phyloP scores from a whole-genome alignment of 1,140 invertebrate species.

The Drosophila micromelanica region DNA sequence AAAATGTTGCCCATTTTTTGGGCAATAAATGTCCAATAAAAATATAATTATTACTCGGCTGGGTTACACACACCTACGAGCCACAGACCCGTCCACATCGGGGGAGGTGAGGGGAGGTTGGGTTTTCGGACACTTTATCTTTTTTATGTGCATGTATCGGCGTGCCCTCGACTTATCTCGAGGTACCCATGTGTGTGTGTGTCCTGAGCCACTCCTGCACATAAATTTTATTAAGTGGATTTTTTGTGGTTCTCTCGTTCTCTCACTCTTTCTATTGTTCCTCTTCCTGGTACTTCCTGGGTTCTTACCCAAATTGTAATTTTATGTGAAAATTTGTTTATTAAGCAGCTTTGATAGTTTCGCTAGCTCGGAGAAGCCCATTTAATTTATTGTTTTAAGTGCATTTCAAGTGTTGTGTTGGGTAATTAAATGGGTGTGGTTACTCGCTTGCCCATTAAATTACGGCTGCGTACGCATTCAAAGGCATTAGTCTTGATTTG shows the following conservation, averaged over 20 bases:
- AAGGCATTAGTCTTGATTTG: conserved; percentile 73
- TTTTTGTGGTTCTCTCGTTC: conserved; percentile 37
- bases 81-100: background rate
- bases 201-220: conserved; percentile 72
- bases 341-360: conserved; percentile 78
- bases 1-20: conserved; percentile 67
- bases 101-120: conserved; percentile 14
- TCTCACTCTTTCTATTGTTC: conserved; percentile 25
- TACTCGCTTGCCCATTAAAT: conserved; percentile 51
- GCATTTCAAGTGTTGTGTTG: conserved; percentile 64
- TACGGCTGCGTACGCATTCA: conserved; percentile 53
- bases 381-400: conserved; percentile 78
- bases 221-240: conserved; percentile 78
- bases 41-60: conserved; percentile 81
- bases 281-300: conserved; percentile 28
- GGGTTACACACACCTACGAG: conserved; percentile 60
- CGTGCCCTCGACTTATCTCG: conserved; percentile 47
- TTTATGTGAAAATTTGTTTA: conserved; percentile 84
- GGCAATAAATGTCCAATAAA: conserved; percentile 84
- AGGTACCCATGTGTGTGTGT: conserved; percentile 21
- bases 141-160: conserved; percentile 60
- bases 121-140: conserved; percentile 63
- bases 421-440: conserved; percentile 82
- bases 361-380: conserved; percentile 33
- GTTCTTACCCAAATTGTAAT: conserved; percentile 59